Evolutionary conservation across 2,113 vertebrate genomes (phyloP).

Genomic region (Notarius lentiginosus): DNA sequence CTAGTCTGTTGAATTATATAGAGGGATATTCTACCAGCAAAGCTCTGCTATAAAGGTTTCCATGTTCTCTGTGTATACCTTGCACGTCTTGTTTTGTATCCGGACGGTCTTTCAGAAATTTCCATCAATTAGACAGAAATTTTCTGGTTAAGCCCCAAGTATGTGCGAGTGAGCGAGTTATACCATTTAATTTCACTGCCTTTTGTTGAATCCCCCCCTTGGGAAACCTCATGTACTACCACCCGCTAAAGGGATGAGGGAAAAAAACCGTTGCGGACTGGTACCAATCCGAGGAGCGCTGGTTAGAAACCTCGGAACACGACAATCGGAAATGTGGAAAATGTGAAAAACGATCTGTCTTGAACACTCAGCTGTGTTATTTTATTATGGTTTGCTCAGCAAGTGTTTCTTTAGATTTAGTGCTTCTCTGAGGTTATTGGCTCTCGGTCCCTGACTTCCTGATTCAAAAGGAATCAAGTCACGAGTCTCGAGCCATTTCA

Average conservation of each 20-base stretch:
- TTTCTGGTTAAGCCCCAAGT: not conserved
- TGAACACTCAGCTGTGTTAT: not conserved
- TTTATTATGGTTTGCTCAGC: not conserved
- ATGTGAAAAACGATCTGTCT: not conserved
- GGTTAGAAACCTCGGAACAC: not conserved
- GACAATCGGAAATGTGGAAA: not conserved
- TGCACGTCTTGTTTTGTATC: not conserved
- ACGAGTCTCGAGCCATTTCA: too few species aligned
- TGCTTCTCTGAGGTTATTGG: not conserved
- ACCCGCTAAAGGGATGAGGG: not conserved
- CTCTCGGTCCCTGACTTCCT: not conserved
- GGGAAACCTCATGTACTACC: not conserved
- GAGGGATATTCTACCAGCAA: not conserved
- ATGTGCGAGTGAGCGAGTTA: not conserved
- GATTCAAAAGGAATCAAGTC: too few species aligned
- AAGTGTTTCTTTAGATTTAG: not conserved
- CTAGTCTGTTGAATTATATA: too few species aligned
- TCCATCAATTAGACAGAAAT: not conserved
- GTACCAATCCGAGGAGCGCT: not conserved
- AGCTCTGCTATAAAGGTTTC: not conserved
- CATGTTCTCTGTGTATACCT: not conserved
- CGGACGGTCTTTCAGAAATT: not conserved
- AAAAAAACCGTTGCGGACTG: not conserved
- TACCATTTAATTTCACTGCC: not conserved
- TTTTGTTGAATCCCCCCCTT: not conserved